phyloP scores from a whole-genome alignment of 2,113 vertebrate species.

The Poicephalus meyeri region DNA sequence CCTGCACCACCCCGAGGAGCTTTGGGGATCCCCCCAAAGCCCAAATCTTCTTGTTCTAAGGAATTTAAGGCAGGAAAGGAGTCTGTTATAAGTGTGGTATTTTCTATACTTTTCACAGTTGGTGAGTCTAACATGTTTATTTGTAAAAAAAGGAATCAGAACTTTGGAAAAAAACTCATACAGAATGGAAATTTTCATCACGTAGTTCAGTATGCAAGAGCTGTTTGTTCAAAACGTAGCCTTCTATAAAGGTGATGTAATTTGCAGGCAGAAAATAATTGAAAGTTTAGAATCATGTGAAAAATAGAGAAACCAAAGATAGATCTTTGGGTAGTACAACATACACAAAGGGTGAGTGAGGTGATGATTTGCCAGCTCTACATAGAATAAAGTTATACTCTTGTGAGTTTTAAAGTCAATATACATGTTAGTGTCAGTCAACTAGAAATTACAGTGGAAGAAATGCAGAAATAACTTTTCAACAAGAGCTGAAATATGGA shows the following conservation, averaged over 20 bases:
- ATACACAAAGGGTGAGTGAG: neutral
- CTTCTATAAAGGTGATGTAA: neutral
- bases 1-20: too few species aligned
- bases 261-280: neutral
- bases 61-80: neutral
- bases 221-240: neutral
- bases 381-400: neutral
- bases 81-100: neutral
- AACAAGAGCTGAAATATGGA: neutral
- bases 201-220: neutral
- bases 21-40: too few species aligned
- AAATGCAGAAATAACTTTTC: neutral
- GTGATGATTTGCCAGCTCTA: neutral
- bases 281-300: neutral
- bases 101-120: neutral
- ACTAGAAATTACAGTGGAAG: neutral
- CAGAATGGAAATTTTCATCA: neutral
- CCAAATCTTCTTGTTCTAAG: neutral
- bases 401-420: neutral
- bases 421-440: neutral
- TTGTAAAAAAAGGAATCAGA: neutral
- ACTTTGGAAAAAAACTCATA: neutral
- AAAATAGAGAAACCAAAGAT: neutral
- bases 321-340: neutral
- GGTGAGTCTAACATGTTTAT: neutral